phyloP scores from a whole-genome alignment of 2,888 invertebrate genomes.

The Nomada fucata region DNA sequence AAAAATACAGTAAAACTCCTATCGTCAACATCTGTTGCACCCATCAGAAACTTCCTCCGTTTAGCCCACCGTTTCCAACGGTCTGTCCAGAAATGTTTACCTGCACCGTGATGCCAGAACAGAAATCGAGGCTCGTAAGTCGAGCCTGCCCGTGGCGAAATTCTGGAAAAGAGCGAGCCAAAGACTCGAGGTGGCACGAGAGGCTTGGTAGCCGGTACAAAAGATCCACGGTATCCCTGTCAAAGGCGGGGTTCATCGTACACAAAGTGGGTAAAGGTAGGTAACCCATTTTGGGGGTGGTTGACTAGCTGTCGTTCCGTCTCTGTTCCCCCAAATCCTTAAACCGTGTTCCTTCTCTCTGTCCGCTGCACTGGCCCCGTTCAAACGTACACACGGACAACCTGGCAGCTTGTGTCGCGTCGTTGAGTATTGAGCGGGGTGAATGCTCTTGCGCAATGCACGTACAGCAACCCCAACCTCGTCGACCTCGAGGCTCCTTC shows the following conservation, averaged over 20 bases:
- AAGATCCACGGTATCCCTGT: conserved; percentile 48
- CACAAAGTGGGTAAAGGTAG: conserved; percentile 70
- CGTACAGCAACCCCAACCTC: conserved; percentile 75
- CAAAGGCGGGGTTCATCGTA: conserved; percentile 71
- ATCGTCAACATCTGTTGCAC: conserved; percentile 49
- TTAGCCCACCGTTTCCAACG: too few species aligned
- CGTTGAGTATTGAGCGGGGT: conserved; percentile 82
- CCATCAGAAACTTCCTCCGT: too few species aligned
- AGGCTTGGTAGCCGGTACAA: conserved; percentile 20
- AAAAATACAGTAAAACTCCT: not conserved
- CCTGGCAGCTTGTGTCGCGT: conserved; percentile 48
- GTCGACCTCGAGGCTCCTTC: conserved; percentile 69
- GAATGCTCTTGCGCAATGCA: conserved; percentile 83
- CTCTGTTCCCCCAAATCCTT: conserved; percentile 8
- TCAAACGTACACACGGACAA: conserved; percentile 34
- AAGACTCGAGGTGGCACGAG: conserved; percentile 1
- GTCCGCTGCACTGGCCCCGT: conserved; percentile 7
- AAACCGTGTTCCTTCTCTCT: conserved; percentile 11
- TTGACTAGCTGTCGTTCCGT: conserved; percentile 66
- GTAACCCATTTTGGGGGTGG: conserved; percentile 76
- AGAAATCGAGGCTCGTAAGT: conserved; percentile 31
- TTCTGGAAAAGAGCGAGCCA: conserved; percentile 4
- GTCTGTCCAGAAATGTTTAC: not conserved
- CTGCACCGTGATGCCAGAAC: not conserved
- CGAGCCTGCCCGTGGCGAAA: conserved; percentile 16